phyloP scores from a whole-genome alignment of 2,888 invertebrate species.

The Philhelius pedissequus region DNA sequence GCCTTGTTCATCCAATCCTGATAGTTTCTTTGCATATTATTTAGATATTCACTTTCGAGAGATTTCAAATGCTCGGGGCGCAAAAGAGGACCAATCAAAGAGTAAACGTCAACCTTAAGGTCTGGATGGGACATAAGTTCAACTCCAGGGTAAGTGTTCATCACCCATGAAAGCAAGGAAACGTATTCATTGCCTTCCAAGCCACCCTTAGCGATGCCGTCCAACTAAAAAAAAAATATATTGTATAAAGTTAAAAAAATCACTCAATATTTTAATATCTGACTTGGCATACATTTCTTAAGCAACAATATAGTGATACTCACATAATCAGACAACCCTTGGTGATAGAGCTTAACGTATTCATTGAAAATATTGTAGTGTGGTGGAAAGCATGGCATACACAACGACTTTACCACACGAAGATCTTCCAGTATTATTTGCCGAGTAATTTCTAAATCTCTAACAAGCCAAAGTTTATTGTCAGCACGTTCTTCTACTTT shows the following conservation, averaged over 20 bases:
- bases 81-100: slow-evolving; percentile 86
- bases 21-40: slow-evolving; percentile 93
- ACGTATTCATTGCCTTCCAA: slow-evolving; percentile 98
- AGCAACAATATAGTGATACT: slow-evolving; percentile 74
- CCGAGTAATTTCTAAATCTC: slow-evolving; percentile 93
- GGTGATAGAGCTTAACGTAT: slow-evolving; percentile 97
- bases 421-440: slow-evolving; percentile 94
- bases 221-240: slow-evolving; percentile 81
- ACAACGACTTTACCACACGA: slow-evolving; percentile 92
- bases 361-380: slow-evolving; percentile 94
- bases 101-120: slow-evolving; percentile 86
- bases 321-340: slow-evolving; percentile 88
- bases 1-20: slow-evolving; percentile 98
- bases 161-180: slow-evolving; percentile 93
- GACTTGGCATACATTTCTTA: not conserved
- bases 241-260: too few species aligned
- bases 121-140: slow-evolving; percentile 94
- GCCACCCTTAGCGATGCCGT: slow-evolving; percentile 92
- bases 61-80: slow-evolving; percentile 86
- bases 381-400: slow-evolving; percentile 96
- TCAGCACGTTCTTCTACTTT: slow-evolving; percentile 94
- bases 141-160: slow-evolving; percentile 92
- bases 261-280: too few species aligned
- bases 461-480: slow-evolving; percentile 97
- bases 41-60: slow-evolving; percentile 90